Percentiles rank a stretch among this genome's conserved stretches.
These are phyloP conservation scores for Dinocampus coccinellae DNA, from an alignment of 2,888 invertebrate genomes.

Conservation along the genomic window DNA sequence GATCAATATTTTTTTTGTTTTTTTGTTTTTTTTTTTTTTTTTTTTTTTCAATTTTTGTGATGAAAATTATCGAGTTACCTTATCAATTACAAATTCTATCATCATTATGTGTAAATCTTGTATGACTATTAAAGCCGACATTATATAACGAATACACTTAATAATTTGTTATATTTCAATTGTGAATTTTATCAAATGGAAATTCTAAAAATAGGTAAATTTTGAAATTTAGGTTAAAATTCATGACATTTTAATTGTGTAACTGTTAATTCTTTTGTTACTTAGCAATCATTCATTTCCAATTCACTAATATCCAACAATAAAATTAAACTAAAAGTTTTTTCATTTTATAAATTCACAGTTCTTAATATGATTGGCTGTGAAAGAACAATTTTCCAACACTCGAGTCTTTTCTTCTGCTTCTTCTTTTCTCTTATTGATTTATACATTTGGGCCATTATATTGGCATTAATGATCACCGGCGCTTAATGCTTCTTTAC, in stretches of 20 bases:
- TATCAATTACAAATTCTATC: slow-evolving; percentile 58
- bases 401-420: not conserved
- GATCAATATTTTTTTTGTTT: too few relatives aligned
- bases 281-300: not conserved
- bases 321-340: not conserved
- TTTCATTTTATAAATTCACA: too few relatives aligned
- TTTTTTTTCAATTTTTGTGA: not conserved
- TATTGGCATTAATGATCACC: slow-evolving; percentile 40
- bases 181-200: slow-evolving; percentile 27
- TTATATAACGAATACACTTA: slow-evolving; percentile 39
- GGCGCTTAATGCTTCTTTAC: slow-evolving; percentile 22
- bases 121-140: slow-evolving; percentile 58
- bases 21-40: too few relatives aligned
- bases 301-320: not conserved
- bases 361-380: not conserved
- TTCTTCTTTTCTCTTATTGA: slow-evolving; percentile 4
- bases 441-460: slow-evolving; percentile 34
- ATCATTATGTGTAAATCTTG: slow-evolving; percentile 58
- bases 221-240: slow-evolving; percentile 19
- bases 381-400: not conserved
- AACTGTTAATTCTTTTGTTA: not conserved
- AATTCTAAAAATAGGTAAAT: not conserved
- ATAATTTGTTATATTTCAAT: slow-evolving; percentile 19
- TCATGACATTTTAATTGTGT: not conserved
- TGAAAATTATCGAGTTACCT: slow-evolving; percentile 46